phyloP scores from a whole-genome alignment of 2,888 invertebrate genomes.

The Caenorhabditis sp. region DNA sequence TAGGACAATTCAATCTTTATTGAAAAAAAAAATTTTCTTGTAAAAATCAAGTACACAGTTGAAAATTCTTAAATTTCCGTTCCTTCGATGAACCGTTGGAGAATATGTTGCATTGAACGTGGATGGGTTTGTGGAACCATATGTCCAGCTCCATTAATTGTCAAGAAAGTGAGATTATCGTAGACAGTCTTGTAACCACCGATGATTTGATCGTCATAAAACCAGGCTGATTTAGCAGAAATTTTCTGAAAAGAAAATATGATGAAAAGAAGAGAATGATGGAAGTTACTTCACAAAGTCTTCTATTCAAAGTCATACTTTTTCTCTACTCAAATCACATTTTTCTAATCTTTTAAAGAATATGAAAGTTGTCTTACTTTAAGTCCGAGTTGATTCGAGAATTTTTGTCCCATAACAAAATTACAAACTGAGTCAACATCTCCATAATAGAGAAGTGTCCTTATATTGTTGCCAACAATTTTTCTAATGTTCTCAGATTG shows the following conservation, averaged over 20 bases:
- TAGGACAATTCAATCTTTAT: too few relatives aligned
- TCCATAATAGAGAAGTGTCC: constrained; percentile 69
- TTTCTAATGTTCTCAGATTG: constrained; percentile 67
- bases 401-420: constrained; percentile 70
- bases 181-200: constrained; percentile 71
- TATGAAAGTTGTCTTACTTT: constrained; percentile 11
- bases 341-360: too few relatives aligned
- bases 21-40: too few relatives aligned
- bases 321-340: too few relatives aligned
- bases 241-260: constrained; percentile 44
- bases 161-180: constrained; percentile 63
- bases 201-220: constrained; percentile 68
- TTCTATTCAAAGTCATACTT: too few relatives aligned
- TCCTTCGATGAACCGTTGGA: constrained; percentile 62
- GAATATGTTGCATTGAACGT: constrained; percentile 67
- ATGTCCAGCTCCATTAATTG: constrained; percentile 60
- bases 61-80: too few relatives aligned
- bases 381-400: constrained; percentile 61
- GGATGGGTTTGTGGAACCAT: constrained; percentile 70
- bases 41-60: too few relatives aligned
- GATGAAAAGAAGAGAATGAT: too few relatives aligned
- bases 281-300: too few relatives aligned
- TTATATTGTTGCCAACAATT: constrained; percentile 64
- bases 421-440: constrained; percentile 65
- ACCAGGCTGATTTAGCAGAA: constrained; percentile 71